phyloP scores from a whole-genome alignment of 2,888 invertebrate species.

The Drosophila nigritarsus region DNA sequence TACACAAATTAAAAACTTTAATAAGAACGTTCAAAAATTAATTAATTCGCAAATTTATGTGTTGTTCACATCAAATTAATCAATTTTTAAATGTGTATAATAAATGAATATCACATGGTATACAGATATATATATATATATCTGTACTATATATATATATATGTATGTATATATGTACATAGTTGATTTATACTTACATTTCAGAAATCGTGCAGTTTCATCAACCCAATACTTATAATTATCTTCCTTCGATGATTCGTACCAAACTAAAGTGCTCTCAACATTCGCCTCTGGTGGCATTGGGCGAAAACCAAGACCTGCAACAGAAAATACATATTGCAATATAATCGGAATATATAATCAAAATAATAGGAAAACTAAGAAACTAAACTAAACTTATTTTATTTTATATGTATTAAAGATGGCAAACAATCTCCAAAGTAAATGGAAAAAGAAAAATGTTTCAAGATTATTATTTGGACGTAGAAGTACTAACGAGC shows the following conservation, averaged over 20 bases:
- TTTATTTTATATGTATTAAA: background rate
- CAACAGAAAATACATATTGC: conserved; percentile 29
- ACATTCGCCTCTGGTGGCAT: conserved; percentile 96
- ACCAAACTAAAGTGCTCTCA: conserved; percentile 98
- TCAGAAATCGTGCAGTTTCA: conserved; percentile 91
- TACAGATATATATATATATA: background rate
- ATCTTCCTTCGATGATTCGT: conserved; percentile 88
- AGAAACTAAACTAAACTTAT: too few relatives aligned
- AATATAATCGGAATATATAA: conserved; percentile 17
- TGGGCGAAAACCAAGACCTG: conserved; percentile 98
- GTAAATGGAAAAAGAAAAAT: background rate
- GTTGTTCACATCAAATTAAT: background rate
- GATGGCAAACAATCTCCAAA: background rate
- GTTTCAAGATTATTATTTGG: too few relatives aligned
- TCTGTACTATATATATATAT: background rate
- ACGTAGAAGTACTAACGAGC: too few relatives aligned
- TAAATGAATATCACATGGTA: background rate
- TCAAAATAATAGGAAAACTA: too few relatives aligned
- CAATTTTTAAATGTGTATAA: background rate
- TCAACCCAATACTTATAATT: conserved; percentile 93
- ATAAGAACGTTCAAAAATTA: background rate
- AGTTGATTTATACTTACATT: conserved; percentile 87
- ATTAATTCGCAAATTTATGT: background rate
- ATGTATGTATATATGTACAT: background rate
- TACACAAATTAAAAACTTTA: conserved; percentile 15